Conservation (phyloP, 1,140 invertebrate genomes). For the Antheraea mylitta region DNA sequence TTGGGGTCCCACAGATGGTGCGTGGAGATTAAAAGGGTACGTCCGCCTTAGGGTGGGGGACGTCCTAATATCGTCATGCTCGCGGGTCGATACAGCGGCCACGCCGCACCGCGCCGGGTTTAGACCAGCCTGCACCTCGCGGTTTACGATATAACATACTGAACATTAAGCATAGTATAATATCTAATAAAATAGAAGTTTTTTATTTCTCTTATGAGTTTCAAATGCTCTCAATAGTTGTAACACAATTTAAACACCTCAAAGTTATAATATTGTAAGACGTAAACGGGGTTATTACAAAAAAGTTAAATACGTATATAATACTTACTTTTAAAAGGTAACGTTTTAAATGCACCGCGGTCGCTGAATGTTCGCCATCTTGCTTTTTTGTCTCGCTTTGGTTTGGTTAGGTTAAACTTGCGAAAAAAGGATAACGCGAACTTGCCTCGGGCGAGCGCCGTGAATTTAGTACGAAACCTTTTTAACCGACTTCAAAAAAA, state of each 20-base stretch:
- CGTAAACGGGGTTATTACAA: too few relatives aligned
- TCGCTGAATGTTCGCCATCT: too few relatives aligned
- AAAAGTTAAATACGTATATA: too few relatives aligned
- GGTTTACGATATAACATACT: neutral
- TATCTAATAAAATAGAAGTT: neutral
- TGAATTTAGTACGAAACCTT: too few relatives aligned
- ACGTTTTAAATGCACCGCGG: too few relatives aligned
- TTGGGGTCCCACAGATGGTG: neutral
- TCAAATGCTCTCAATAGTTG: neutral
- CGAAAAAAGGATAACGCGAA: too few relatives aligned
- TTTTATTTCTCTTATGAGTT: neutral
- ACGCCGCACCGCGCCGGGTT: conserved; percentile 22
- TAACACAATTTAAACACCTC: neutral
- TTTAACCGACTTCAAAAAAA: too few relatives aligned
- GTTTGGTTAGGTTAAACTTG: too few relatives aligned
- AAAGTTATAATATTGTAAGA: too few relatives aligned
- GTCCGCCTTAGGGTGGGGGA: neutral
- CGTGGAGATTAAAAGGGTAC: conserved; percentile 2
- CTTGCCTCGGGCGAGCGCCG: too few relatives aligned
- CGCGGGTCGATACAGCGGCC: conserved; percentile 38
- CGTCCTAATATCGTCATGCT: conserved; percentile 24
- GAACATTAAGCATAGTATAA: neutral
- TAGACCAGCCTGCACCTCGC: conserved; percentile 26
- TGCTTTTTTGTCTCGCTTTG: too few relatives aligned
- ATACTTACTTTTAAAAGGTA: too few relatives aligned